Evolutionary conservation across 2,797 vertebrate genomes (phyloP), one percentile per base, ranked within the genome.

Genomic region (Chromis chromis): DNA sequence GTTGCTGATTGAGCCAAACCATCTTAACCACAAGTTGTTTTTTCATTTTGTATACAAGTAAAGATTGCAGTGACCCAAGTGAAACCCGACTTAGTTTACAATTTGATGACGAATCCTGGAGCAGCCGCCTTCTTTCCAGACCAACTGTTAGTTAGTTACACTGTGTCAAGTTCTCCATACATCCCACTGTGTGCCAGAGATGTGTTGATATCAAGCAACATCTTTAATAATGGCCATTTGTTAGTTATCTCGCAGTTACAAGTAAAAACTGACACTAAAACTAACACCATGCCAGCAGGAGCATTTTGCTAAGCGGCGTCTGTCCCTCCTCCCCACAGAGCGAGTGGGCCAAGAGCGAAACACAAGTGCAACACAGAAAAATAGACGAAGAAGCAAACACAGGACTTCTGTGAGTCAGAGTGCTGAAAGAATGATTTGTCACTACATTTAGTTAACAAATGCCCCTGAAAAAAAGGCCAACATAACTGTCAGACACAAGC

Each of bases 281-380:
- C 67, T 85, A 90, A 88, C 85, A 87, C 76, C 0, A 39, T 72
- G 78, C 57, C 89, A 90, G 88, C 88, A 89, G 86, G 88, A 86
- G 78, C 79, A 72, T 78, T 12, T 88, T 74, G 83, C 78, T 81
- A 59, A 85, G 74, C 78, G 49, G 59, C n/a, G 78, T 84, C 83
- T 88, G 88, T 84, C 75, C 80, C 65, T 80, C 64, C 60, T 82
- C 70, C 90, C 91, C 57, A 69, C 90, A 61, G 87, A 83, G 88
- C 76, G 85, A 85, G 91, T 92, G 85, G 90, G 92, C 71, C 61
- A 69, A 39, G 63, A 85, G 86, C 13, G 78, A 91, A 84, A 83
- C 71, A 53, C 82, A 85, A 84, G 86, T 86, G 81, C 21, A 74
- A 67, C 36, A 74, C 50, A 75, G 22, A 74, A 67, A 70, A 69